Conservation (phyloP, 2,888 invertebrate species). For the Hirtodrosophila confusa region DNA sequence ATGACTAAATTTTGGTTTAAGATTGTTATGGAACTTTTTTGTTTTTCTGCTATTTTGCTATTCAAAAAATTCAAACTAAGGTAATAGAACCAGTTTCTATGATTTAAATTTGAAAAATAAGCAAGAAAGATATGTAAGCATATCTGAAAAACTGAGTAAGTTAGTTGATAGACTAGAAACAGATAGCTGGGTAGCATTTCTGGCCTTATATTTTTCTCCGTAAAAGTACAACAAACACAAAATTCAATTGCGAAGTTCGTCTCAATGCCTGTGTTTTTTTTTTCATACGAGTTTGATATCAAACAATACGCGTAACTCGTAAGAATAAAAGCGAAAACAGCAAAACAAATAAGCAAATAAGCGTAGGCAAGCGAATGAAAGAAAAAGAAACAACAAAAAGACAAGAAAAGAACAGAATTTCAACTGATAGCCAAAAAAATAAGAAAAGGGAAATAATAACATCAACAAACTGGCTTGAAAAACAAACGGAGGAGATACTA, state of each 20-base stretch:
- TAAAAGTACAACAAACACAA: too few relatives aligned
- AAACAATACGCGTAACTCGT: slow-evolving; percentile 1
- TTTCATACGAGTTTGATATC: slow-evolving; percentile 3
- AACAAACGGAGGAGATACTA: slow-evolving; percentile 20
- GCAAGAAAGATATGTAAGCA: too few relatives aligned
- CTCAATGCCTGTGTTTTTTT: background rate
- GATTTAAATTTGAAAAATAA: too few relatives aligned
- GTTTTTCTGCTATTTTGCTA: too few relatives aligned
- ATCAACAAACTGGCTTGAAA: slow-evolving; percentile 42
- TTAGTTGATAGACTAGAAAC: too few relatives aligned
- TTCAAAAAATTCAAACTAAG: too few relatives aligned
- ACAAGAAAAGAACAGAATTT: slow-evolving; percentile 6
- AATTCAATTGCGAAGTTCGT: background rate
- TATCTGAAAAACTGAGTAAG: too few relatives aligned
- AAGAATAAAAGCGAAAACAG: slow-evolving; percentile 26
- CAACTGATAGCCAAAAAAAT: slow-evolving; percentile 13
- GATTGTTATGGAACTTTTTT: too few relatives aligned
- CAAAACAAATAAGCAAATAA: slow-evolving; percentile 32
- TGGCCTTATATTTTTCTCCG: too few relatives aligned
- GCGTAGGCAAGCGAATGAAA: slow-evolving; percentile 5
- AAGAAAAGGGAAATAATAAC: slow-evolving; percentile 33
- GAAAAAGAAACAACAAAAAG: background rate
- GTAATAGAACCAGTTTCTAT: too few relatives aligned
- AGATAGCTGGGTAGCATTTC: too few relatives aligned
- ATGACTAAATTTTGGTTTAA: too few relatives aligned